Evolutionary conservation across 2,888 invertebrate genomes (phyloP), one percentile per base, ranked within the genome.

Genomic region (Epinotia brunnichana): DNA sequence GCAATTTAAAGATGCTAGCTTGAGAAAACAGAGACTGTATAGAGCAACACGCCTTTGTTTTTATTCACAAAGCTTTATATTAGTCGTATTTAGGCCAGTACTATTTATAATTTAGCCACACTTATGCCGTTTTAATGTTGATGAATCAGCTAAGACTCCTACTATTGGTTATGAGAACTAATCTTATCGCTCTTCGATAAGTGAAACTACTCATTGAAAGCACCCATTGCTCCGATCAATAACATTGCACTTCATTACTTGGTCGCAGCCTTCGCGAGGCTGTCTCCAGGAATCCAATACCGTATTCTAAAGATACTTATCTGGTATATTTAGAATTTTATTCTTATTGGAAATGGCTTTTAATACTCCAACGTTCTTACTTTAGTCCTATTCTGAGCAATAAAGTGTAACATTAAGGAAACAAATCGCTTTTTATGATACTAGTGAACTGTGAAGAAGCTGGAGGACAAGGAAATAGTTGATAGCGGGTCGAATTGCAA

Each of bases 151-250:
- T 80, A 78, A 79, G 80, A 79, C 75, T 77, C 75, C 78, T 84
- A 84, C 76, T 78, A 79, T 83, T 76, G 81, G 83, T 84, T 83
- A 80, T 77, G 80, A 75, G 77, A 76, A 79, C 80, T 85, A 89
- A 91, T 91, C 92, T 91, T 90, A 92, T 91, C 91, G 87, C 79
- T 72, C 71, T 76, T 79, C 83, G 90, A 91, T 91, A 90, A 87
- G 83, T 83, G 82, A 84, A 86, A 86, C 84, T 83, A 82, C 80
- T 80, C 79, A 77, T 76, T 80, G 75, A 62, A 73, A 62, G 63
- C 76, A 77, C 78, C 83, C 82, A 82, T 82, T 76, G 76, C 77
- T 75, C 75, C 83, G 82, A 88, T 90, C 89, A 81, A 90, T 90
- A 88, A 57, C 41, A 69, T 48, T 73, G 73, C 62, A 73, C 41